Evolutionary conservation across 2,797 vertebrate genomes (phyloP), one percentile per base, ranked within the genome.

Genomic region (Cetoscarus ocellatus): DNA sequence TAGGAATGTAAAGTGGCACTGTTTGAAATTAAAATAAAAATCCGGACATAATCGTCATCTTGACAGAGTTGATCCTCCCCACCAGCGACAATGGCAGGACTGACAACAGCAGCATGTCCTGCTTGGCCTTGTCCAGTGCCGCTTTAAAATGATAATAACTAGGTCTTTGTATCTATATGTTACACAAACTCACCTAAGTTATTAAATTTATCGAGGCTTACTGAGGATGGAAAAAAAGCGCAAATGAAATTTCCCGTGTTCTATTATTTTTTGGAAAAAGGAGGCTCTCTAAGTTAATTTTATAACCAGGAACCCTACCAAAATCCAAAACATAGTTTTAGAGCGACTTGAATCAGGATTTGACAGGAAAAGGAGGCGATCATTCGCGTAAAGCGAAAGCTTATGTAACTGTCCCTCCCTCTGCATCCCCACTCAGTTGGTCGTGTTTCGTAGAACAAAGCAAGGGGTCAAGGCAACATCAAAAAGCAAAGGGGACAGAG

Each of bases 51-150:
- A 54, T 7, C n/a, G 3, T 54, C 14, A 54, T 54, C 38, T 54
- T n/a, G 14, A 54, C 52, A 54, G 35, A 54, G 39, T 56, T 56
- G 10, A 56, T 56, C 35, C 11, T 55, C 15, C 53, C 53, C 17
- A n/a, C 53, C 17, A 39, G 38, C n/a, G 52, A 39, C 10, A 39
- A 14, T 15, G 15, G 36, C 14, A 55, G 52, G 3, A 14, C 38
- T 39, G 35, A 38, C 52, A 35, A 60, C 27, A 43, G n/a, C 36
- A 45, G 19, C 42, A 47, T 60, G 36, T 39, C 47, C 27, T 17
- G 36, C 11, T 45, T 42, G 42, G 13, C 17, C 55, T 12, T 43
- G 11, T 43, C 42, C 42, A 43, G 10, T 43, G 2, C 11, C 11
- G 4, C 42, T 43, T 11, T 43, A 43, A 57, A 43, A 4, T 57